phyloP scores from a whole-genome alignment of 2,797 vertebrate genomes.

The Sciurus carolinensis region DNA sequence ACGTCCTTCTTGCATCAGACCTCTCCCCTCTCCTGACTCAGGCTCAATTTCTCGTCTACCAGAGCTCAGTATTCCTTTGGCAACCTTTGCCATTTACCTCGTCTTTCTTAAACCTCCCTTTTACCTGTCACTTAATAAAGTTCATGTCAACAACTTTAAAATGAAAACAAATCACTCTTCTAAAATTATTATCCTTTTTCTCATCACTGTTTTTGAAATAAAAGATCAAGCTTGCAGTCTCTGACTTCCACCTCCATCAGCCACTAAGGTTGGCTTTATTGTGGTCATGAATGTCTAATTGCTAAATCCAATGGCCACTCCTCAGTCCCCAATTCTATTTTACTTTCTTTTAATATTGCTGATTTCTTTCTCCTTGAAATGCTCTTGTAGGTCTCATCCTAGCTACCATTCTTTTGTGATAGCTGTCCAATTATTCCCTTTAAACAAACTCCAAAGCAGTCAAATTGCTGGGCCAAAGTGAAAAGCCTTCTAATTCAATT shows the following conservation, averaged over 20 bases:
- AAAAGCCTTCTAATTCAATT: neutral
- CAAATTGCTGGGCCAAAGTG: neutral
- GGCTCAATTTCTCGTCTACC: neutral
- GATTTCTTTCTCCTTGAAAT: neutral
- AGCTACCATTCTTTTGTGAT: neutral
- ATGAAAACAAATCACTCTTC: conserved; percentile 7
- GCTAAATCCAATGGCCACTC: neutral
- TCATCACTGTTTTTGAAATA: neutral
- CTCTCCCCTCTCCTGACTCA: neutral
- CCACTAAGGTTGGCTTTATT: neutral
- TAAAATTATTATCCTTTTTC: neutral
- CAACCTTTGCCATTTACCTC: neutral
- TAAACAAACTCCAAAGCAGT: neutral
- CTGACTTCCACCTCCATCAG: neutral
- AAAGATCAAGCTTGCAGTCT: neutral
- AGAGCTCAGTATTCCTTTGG: neutral
- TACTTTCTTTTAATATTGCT: neutral
- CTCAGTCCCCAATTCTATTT: neutral
- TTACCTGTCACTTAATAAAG: neutral
- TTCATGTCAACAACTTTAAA: neutral
- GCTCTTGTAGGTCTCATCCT: neutral
- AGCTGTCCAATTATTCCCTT: neutral
- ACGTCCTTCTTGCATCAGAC: neutral
- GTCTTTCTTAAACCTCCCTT: neutral
- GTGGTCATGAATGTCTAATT: neutral